These are phyloP conservation scores for Rhagoletis zephyria DNA, from an alignment of 1,140 invertebrate genomes.

Conservation along the genomic window DNA sequence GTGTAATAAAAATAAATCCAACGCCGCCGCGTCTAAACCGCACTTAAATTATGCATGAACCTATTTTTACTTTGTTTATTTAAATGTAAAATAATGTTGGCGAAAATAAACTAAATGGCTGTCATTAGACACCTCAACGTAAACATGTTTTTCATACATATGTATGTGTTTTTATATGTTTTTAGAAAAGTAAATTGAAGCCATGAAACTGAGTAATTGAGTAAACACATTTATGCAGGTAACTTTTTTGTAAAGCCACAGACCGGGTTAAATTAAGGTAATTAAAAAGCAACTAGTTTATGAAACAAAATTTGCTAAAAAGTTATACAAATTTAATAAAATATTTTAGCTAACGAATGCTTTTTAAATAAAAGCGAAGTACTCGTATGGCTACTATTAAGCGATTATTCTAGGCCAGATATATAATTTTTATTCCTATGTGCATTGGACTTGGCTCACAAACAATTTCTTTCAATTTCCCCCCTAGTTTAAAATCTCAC, in stretches of 20 bases:
- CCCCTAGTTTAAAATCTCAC: no score
- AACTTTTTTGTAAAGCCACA: background rate
- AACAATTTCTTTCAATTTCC: no score
- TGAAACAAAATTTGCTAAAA: no score
- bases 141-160: background rate
- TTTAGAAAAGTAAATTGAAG: background rate
- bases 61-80: background rate
- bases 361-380: no score
- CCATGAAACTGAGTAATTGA: background rate
- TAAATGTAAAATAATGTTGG: background rate
- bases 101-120: background rate
- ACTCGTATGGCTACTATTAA: no score
- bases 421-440: no score
- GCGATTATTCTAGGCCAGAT: no score
- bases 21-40: background rate
- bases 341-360: no score
- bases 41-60: background rate
- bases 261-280: background rate
- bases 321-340: no score
- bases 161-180: background rate
- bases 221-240: background rate
- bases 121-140: background rate
- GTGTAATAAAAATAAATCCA: slow-evolving; percentile 9
- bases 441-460: no score
- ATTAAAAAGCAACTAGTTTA: background rate